Percentiles rank a stretch among this genome's conserved stretches.
phyloP scores from a whole-genome alignment of 2,888 invertebrate genomes.

The Microctonus brassicae region DNA sequence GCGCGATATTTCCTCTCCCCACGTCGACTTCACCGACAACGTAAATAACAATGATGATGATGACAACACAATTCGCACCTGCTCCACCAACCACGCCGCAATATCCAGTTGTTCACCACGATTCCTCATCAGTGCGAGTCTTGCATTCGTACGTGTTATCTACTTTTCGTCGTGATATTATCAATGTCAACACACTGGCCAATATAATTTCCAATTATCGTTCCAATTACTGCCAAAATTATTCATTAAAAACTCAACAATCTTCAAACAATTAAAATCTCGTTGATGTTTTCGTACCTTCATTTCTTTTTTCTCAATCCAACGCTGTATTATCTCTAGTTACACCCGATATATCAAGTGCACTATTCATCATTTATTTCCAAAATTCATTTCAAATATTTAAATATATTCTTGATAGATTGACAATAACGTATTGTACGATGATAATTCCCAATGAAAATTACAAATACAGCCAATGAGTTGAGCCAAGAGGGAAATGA shows the following conservation, averaged over 20 bases:
- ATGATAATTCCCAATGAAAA: too few relatives aligned
- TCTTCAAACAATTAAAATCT: too few relatives aligned
- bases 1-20: constrained; percentile 9
- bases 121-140: constrained; percentile 13
- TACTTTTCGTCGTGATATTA: background rate
- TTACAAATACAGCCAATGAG: too few relatives aligned
- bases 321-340: background rate
- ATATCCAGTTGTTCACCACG: background rate
- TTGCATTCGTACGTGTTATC: constrained; percentile 8
- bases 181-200: constrained; percentile 3
- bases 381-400: too few relatives aligned
- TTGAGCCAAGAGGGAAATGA: too few relatives aligned
- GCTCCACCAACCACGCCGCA: constrained; percentile 23
- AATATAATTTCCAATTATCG: background rate
- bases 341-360: background rate
- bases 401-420: too few relatives aligned
- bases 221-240: background rate
- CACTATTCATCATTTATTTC: background rate
- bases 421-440: too few relatives aligned
- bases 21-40: constrained; percentile 21
- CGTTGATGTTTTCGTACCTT: background rate
- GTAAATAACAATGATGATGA: background rate
- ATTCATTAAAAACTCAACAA: too few relatives aligned
- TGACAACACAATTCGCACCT: constrained; percentile 16
- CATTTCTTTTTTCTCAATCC: background rate